A percentile compares a stretch with the other conserved stretches of the same genome.
These are phyloP conservation scores for Callaeas wilsoni DNA, from an alignment of 2,113 vertebrate species.

Conservation along the genomic window DNA sequence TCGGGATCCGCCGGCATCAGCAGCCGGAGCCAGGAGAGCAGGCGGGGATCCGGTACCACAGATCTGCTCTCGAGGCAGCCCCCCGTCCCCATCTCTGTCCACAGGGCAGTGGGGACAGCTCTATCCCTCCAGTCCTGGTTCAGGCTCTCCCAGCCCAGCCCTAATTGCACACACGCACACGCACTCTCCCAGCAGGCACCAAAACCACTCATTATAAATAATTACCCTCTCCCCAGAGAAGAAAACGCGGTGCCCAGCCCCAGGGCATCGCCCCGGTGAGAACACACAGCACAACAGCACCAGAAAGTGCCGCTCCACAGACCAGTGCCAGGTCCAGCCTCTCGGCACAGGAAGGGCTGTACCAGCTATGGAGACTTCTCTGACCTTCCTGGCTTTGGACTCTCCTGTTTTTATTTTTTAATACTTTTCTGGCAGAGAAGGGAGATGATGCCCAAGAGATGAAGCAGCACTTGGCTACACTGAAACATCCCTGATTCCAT, in stretches of 20 bases:
- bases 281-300: not conserved
- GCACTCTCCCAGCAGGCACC: not conserved
- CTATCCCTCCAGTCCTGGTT: accelerated
- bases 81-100: not conserved
- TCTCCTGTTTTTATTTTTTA: not conserved
- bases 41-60: accelerated
- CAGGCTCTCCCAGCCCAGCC: not conserved
- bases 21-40: not conserved
- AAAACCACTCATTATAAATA: not conserved
- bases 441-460: not conserved
- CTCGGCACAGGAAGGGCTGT: not conserved
- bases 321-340: not conserved
- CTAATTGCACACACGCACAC: not conserved
- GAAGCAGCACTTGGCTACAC: not conserved
- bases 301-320: not conserved
- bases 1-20: not conserved
- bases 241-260: not conserved
- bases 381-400: accelerated
- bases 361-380: accelerated
- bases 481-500: not conserved
- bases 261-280: not conserved
- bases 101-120: accelerated
- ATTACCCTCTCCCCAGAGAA: not conserved
- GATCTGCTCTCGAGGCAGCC: accelerated
- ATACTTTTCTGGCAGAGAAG: not conserved